Evolutionary conservation across 2,113 vertebrate genomes (phyloP).

Genomic region (Thryonomys swinderianus): DNA sequence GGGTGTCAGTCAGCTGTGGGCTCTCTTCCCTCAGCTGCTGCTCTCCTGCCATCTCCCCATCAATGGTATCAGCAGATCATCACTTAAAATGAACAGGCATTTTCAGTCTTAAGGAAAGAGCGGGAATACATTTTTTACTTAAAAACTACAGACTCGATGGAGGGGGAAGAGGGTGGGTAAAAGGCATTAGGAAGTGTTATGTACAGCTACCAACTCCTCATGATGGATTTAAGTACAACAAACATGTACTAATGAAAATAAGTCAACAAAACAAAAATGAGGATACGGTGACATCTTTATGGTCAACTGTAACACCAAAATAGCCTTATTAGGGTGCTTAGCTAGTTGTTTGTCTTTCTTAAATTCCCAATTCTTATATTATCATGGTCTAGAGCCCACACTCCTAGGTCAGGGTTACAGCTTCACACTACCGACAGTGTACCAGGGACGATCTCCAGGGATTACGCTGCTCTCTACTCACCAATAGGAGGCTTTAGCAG

Average conservation of each 20-base stretch:
- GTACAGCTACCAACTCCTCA: not conserved
- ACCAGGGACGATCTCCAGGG: not conserved
- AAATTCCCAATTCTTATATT: not conserved
- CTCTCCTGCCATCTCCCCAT: no score
- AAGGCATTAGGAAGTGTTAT: not conserved
- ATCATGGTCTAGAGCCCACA: not conserved
- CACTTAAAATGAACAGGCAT: rapidly evolving
- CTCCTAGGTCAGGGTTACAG: not conserved
- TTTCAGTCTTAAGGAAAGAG: not conserved
- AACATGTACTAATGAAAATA: not conserved
- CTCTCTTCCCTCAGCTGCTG: not conserved
- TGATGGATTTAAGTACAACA: not conserved
- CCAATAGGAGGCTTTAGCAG: constrained; percentile 92
- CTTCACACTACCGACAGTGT: not conserved
- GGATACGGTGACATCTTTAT: not conserved
- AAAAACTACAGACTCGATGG: not conserved
- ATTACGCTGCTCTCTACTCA: constrained; percentile 85
- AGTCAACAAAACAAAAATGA: not conserved
- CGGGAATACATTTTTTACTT: not conserved
- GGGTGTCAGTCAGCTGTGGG: rapidly evolving
- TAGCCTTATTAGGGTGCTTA: not conserved
- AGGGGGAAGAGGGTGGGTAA: not conserved
- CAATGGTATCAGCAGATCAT: not conserved
- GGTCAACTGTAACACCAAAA: not conserved
- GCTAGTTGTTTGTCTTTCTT: not conserved